Base-by-base conservation (phyloP, 2,888 invertebrate species). In the Ypsolopha scabrella region DNA sequence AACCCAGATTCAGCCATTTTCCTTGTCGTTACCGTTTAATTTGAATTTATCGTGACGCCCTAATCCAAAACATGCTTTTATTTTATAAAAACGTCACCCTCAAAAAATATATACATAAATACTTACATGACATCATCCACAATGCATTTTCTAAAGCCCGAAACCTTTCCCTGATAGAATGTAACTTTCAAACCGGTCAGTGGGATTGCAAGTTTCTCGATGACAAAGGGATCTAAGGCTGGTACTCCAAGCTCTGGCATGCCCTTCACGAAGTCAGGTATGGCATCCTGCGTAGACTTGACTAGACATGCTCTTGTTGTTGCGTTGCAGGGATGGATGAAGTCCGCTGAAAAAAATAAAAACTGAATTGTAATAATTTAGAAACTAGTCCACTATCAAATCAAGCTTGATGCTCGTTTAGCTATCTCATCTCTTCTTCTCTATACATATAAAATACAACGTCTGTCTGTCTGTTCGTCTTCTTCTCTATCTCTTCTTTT, bases 61-160 rank as follows among this genome's bases (percentile, higher is more conserved):
- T n/a, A n/a, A n/a, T n/a, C n/a, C n/a, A n/a, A n/a, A n/a, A n/a
- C n/a, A n/a, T n/a, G 2, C 38, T 6, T 24, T n/a, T n/a, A 8
- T n/a, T 38, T 38, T 38, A 38, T 10, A 2, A 6, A 10, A 2
- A 38, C 38, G 8, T 8, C 38, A 38, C 38, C 38, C n/a, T 4
- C n/a, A 8, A 8, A 41, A 41, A 10, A 41, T 6, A 24, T 1
- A 41, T 6, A 2, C 41, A 41, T 1, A 13, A 35, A 43, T 58
- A 76, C 83, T 81, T 51, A 85, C 86, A 73, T 53, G 7, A 82
- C 67, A 55, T 80, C 70, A 55, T 83, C 83, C 0, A 85, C 75
- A 34, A 81, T 75, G 52, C 76, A 75, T 6, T 76, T 78, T 36
- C 61, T 72, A 58, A 86, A 85, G 3, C 86, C 86, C 0, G 72